These are phyloP conservation scores for Dryas iulia DNA, from an alignment of 1,140 invertebrate species.

Conservation along the genomic window DNA sequence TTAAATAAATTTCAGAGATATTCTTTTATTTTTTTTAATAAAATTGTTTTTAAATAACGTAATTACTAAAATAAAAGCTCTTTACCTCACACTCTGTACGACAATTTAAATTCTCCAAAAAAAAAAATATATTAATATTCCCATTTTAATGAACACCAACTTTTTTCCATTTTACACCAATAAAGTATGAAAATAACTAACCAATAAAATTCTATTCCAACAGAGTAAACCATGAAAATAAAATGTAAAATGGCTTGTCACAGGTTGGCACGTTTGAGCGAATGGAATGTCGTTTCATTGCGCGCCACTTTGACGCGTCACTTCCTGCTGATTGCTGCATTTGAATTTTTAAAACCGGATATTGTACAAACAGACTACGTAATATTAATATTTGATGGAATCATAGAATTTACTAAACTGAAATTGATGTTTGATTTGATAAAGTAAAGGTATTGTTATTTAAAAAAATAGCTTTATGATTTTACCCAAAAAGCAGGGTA, in stretches of 20 bases:
- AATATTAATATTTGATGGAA: constrained; percentile 12
- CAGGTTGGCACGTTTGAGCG: constrained; percentile 11
- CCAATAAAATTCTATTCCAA: constrained; percentile 1
- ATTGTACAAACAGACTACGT: constrained; percentile 19
- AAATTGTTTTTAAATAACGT: no score
- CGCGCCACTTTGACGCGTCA: constrained; percentile 22
- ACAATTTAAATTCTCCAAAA: no score
- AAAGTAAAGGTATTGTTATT: no score
- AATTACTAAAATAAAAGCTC: no score
- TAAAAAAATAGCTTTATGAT: no score
- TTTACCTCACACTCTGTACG: no score
- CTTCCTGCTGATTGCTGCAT: constrained; percentile 18
- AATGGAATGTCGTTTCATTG: constrained; percentile 17
- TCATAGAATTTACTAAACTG: background rate
- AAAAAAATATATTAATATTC: background rate
- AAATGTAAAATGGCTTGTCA: constrained; percentile 12
- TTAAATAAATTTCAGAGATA: no score
- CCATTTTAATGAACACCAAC: background rate
- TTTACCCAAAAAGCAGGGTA: no score
- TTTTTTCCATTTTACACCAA: background rate
- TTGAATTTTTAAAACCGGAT: constrained; percentile 24
- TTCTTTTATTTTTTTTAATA: no score
- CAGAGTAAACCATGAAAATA: constrained; percentile 9
- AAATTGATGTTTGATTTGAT: no score
- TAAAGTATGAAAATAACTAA: background rate